Evolutionary conservation across 2,888 invertebrate species (phyloP).

Genomic region (Neria commutata): DNA sequence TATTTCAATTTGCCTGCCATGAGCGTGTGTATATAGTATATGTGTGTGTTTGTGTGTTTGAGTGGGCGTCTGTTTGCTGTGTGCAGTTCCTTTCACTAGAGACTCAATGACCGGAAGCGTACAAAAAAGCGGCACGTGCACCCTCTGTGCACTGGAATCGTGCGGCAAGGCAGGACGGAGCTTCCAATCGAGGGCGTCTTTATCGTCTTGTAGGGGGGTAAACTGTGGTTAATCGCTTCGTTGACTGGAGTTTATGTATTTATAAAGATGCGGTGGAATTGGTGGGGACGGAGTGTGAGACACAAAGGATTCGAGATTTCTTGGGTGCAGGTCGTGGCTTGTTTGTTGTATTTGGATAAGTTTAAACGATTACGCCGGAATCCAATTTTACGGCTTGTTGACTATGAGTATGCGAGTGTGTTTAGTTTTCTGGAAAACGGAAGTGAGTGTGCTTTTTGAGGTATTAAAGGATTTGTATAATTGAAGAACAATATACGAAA

Average conservation of each 20-base stretch:
- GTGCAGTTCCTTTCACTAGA: conserved; percentile 23
- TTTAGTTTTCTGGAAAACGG: not conserved
- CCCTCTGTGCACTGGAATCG: too few species aligned
- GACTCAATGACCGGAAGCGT: conserved; percentile 58
- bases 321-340: too few species aligned
- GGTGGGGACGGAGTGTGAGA: not conserved
- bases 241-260: not conserved
- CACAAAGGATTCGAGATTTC: not conserved
- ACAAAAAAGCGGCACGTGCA: conserved; percentile 31
- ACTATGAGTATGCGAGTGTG: not conserved
- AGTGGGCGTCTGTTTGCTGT: conserved; percentile 16
- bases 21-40: not conserved
- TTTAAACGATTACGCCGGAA: conserved; percentile 29
- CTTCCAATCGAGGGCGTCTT: not conserved
- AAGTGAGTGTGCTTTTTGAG: not conserved
- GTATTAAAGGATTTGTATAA: not conserved
- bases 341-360: conserved; percentile 18
- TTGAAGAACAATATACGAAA: too few species aligned
- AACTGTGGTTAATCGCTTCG: conserved; percentile 48
- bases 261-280: not conserved
- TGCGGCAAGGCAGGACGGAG: not conserved
- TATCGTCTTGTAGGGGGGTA: not conserved
- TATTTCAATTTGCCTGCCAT: conserved; percentile 52
- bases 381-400: conserved; percentile 28
- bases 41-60: conserved; percentile 7